Evolutionary conservation across 2,113 vertebrate species (phyloP).

Genomic region (Anguilla japonica): DNA sequence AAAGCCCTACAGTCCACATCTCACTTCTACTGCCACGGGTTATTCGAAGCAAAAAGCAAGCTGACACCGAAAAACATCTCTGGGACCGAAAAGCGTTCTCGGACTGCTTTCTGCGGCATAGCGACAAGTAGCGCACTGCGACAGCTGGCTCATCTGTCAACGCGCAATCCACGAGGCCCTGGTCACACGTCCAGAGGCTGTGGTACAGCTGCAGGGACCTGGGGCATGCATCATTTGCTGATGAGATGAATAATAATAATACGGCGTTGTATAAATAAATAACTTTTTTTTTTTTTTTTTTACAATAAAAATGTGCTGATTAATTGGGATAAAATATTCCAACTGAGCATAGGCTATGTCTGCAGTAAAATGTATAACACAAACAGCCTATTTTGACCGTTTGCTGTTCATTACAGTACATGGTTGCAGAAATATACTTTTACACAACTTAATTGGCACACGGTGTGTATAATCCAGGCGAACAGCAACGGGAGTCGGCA

Average conservation of each 20-base stretch:
- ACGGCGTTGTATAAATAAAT: too few species aligned
- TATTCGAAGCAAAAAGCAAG: slow-evolving; percentile 29
- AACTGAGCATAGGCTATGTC: too few species aligned
- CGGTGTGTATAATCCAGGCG: background rate
- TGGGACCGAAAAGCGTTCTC: slow-evolving; percentile 35
- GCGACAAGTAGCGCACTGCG: slow-evolving; percentile 45
- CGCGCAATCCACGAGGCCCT: slow-evolving; percentile 60
- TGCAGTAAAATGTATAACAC: too few species aligned
- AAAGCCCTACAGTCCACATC: too few species aligned
- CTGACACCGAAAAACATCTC: slow-evolving; percentile 27
- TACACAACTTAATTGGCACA: background rate
- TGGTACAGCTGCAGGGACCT: slow-evolving; percentile 60
- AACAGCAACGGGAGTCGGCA: background rate
- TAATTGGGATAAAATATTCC: too few species aligned
- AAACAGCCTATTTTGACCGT: background rate
- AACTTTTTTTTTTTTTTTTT: too few species aligned
- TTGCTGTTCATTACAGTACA: background rate
- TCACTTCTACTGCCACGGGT: slow-evolving; percentile 36
- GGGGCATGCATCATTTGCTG: background rate
- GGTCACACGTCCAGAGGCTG: slow-evolving; percentile 62
- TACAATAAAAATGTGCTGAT: too few species aligned
- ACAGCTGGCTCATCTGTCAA: slow-evolving; percentile 48
- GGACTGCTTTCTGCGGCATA: slow-evolving; percentile 52
- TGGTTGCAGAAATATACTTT: background rate
- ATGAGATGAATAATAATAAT: background rate